Evolutionary conservation across 1,140 invertebrate genomes (phyloP), one percentile per base, ranked within the genome.

Genomic region (Scylla paramamosain): DNA sequence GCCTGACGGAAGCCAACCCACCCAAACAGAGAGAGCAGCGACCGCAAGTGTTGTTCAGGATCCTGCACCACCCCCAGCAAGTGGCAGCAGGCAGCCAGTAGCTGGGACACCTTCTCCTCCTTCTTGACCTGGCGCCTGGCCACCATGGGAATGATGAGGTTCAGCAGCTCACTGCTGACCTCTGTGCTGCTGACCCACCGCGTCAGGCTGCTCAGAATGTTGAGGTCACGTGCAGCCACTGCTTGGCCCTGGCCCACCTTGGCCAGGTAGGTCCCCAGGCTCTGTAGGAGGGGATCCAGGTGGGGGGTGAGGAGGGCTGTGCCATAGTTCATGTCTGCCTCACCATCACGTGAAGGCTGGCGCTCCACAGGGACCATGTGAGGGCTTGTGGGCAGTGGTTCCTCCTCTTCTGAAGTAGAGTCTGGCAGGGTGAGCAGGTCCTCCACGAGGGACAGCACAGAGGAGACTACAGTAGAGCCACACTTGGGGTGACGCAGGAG

Each of bases 371-470:
- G 25, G 14, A 94, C 20, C 32, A 88, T 28, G 46, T 91, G 83
- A 48, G 89, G 77, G 48, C 84, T 31, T 3, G 31, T 29, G 4
- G 83, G 32, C 25, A 94, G 25, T 7, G 93, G 77, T 28, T 77
- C 25, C 25, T 97, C 97, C 87, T 96, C 93, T 14, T 87, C 86
- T 6, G 97, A 96, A 1, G 96, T 96, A 94, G 97, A 97, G 93
- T 97, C 96, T 93, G 97, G 97, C 39, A 98, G 97, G 0, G 98
- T 98, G 91, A 99, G 96, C 48, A 99, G 96, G 96, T 98, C 98
- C 96, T 98, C 98, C 6, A 99, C 97, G 96, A 99, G 98, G 96
- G 98, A 98, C 92, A 99, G 97, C 92, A 99, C 98, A 45, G 97
- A 97, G 96, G 97, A 98, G 12, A 97, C 97, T 0, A 99, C 98